phyloP scores from a whole-genome alignment of 2,888 invertebrate genomes.

The Bugula neritina region DNA sequence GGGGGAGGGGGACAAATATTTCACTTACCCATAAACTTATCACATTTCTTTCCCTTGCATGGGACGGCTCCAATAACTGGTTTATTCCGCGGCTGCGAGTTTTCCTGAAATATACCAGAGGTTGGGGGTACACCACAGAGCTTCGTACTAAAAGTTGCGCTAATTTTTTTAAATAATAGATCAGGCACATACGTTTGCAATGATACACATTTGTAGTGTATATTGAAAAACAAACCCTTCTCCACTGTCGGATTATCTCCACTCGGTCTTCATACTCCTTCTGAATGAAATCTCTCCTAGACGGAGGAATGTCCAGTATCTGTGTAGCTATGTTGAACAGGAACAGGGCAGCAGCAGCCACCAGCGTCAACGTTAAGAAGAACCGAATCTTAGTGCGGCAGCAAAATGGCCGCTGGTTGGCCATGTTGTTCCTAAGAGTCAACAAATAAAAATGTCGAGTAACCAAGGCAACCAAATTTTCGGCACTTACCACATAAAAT shows the following conservation, averaged over 20 bases:
- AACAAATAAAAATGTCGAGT: no score
- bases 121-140: no score
- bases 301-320: neutral
- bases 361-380: neutral
- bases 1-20: no score
- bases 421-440: neutral
- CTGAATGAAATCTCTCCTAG: neutral
- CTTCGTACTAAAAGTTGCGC: no score
- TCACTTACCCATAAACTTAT: constrained; percentile 19
- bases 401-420: neutral
- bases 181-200: no score
- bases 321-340: neutral
- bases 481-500: no score
- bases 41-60: constrained; percentile 19
- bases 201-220: no score
- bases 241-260: neutral
- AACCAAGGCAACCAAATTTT: no score
- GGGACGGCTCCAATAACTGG: neutral
- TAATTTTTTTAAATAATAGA: no score
- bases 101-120: constrained; percentile 24
- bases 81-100: neutral
- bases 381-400: neutral
- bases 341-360: neutral
- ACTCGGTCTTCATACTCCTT: neutral
- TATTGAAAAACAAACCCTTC: no score